Base-by-base conservation (phyloP, 2,888 invertebrate genomes). In the Cheilosia vulpina region DNA sequence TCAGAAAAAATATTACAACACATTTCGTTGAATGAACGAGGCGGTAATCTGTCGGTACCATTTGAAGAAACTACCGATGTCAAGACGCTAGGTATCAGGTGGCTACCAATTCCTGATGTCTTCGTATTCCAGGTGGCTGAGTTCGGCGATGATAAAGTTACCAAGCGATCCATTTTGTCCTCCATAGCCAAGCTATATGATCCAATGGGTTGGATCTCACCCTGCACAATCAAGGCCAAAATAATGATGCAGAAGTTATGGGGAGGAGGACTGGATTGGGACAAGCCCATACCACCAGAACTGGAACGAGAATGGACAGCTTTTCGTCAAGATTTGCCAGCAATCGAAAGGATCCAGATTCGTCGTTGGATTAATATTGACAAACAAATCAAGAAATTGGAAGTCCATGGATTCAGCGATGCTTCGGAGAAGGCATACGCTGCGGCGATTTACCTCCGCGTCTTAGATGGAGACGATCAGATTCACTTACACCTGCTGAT, bases 301-400 rank as follows among this genome's bases (percentile, higher is more conserved):
- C 15, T 21, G 27, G 9, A 41, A 41, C 41, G 11, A 9, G 41
- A 41, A 27, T 47, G 41, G 41, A 4, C 11, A 41, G n/a, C 47
- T 19, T n/a, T 47, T 47, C 47, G 47, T 9, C 11, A 53, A 15
- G 52, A 53, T 1, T 11, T 53, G 5, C 11, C 52, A 13, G 21
- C 24, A 11, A 11, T 53, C 24, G 52, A 53, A 13, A 21, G 15
- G 4, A 15, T 53, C 21, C 52, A 24, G 24, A 53, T 43, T 43
- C 34, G 17, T 43, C 58, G 41, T 11, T 60, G 57, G 43, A 62
- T 62, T n/a, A 63, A 63, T 27, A 63, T 47, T 19, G 47, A 50
- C 5, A 11, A 63, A 50, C 27, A 43, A 21, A 62, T 62, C 5
- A 24, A 24, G 11, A 11, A 24, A 13, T 13, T 41, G 11, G 41